Percentiles rank a stretch among this genome's conserved stretches.
These are phyloP conservation scores for Amblyjoppa proteus DNA, from an alignment of 2,888 invertebrate genomes.

Conservation along the genomic window DNA sequence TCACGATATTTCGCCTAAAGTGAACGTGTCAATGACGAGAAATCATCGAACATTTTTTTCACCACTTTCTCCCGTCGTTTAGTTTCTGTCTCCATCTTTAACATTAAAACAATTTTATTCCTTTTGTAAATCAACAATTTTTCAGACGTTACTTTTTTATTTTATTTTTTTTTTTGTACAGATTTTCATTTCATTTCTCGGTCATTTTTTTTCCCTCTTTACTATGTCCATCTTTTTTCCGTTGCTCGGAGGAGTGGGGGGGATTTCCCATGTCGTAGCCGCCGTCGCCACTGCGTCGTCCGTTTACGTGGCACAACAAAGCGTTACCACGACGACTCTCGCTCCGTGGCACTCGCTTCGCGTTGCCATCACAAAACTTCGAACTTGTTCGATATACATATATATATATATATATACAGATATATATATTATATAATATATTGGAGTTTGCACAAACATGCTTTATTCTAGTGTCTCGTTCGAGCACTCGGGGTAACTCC, in stretches of 20 bases:
- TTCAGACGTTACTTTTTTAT: too few relatives aligned
- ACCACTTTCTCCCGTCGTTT: not conserved
- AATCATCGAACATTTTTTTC: not conserved
- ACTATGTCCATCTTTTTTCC: conserved; percentile 70
- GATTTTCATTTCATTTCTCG: too few relatives aligned
- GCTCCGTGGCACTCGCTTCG: conserved; percentile 57
- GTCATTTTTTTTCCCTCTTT: conserved; percentile 6
- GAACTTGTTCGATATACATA: conserved; percentile 74
- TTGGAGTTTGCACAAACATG: not conserved
- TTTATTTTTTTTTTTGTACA: too few relatives aligned
- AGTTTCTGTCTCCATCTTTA: not conserved
- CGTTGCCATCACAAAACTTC: conserved; percentile 84
- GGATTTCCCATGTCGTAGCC: conserved; percentile 54
- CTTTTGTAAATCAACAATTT: too few relatives aligned
- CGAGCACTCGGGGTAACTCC: not conserved
- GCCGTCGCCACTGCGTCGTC: conserved; percentile 68
- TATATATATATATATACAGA: not conserved
- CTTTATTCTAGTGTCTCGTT: not conserved
- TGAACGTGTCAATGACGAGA: not conserved
- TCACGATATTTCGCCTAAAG: too few relatives aligned
- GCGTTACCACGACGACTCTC: conserved; percentile 81
- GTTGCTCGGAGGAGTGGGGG: conserved; percentile 72
- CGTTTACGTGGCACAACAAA: conserved; percentile 82
- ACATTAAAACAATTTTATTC: too few relatives aligned
- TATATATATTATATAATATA: not conserved